Conservation (phyloP, 2,888 invertebrate genomes). For the Hypselothyrea guttata region DNA sequence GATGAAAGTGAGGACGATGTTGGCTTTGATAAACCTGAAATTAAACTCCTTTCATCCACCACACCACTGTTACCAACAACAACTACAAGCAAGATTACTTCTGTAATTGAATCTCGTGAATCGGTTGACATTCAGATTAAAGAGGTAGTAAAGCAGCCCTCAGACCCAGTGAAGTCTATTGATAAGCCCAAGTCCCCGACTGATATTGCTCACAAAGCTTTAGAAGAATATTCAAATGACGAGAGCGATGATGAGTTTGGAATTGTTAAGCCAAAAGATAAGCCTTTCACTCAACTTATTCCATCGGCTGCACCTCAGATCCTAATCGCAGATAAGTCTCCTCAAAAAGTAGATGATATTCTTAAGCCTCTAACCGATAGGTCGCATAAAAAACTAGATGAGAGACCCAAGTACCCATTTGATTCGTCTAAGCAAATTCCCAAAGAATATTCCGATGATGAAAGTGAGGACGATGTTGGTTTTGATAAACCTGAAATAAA, state of each 20-base stretch:
- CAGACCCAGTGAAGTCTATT: neutral
- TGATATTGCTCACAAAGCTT: neutral
- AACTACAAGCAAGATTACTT: neutral
- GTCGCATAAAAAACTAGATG: slow-evolving; percentile 2
- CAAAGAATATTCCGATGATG: neutral
- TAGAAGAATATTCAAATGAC: slow-evolving; percentile 11
- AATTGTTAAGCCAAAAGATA: slow-evolving; percentile 3
- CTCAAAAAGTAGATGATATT: neutral
- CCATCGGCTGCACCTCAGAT: no score
- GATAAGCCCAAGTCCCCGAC: slow-evolving; percentile 1
- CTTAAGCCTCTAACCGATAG: neutral
- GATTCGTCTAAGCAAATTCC: neutral
- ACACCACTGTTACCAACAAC: neutral
- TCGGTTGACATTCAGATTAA: neutral
- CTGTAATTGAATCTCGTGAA: neutral
- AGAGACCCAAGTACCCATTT: slow-evolving; percentile 2
- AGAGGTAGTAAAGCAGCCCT: neutral
- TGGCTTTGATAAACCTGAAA: neutral
- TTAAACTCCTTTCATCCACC: neutral
- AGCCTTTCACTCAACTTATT: neutral
- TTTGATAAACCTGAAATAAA: slow-evolving; percentile 1
- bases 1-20: no score
- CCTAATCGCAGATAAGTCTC: slow-evolving; percentile 1
- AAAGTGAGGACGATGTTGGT: slow-evolving; percentile 14
- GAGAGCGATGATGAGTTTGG: slow-evolving; percentile 8